phyloP scores from a whole-genome alignment of 2,888 invertebrate genomes.

The Leptinotarsa rubiginosa region DNA sequence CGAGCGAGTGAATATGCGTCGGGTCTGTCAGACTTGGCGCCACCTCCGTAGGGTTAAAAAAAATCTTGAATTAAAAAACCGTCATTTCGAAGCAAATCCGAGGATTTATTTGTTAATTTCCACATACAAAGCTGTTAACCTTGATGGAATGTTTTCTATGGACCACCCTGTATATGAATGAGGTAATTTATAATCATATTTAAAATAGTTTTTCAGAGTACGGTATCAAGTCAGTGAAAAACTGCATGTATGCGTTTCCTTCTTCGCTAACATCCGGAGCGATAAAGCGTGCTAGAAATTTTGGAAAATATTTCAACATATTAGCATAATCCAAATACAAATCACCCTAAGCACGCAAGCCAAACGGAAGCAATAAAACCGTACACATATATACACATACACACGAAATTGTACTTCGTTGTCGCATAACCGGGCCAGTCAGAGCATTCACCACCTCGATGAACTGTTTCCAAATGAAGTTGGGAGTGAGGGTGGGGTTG shows the following conservation, averaged over 20 bases:
- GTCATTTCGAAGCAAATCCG: too few relatives aligned
- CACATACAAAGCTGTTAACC: too few relatives aligned
- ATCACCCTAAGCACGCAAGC: slow-evolving; percentile 1
- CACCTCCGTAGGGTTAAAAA: too few relatives aligned
- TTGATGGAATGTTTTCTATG: too few relatives aligned
- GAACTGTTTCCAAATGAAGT: not conserved
- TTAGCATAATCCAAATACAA: slow-evolving; percentile 1
- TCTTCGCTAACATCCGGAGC: not conserved
- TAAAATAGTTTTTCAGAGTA: too few relatives aligned
- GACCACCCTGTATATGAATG: too few relatives aligned
- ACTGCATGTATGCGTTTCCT: not conserved
- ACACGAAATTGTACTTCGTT: slow-evolving; percentile 5
- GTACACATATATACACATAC: not conserved
- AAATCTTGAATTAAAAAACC: too few relatives aligned
- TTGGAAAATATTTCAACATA: not conserved
- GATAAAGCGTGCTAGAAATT: not conserved
- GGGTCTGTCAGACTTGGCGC: too few relatives aligned
- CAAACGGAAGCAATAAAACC: slow-evolving; percentile 1
- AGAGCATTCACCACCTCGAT: not conserved
- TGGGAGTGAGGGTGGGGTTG: not conserved
- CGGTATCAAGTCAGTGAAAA: not conserved
- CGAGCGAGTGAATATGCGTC: too few relatives aligned
- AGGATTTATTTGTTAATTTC: too few relatives aligned
- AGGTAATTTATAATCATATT: too few relatives aligned
- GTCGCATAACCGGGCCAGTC: not conserved